phyloP scores from a whole-genome alignment of 2,113 vertebrate species.

The Mus musculus region GRCm39 chr15:100262501-100263000 shows the following conservation, averaged over 20 bases:
- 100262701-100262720: not conserved
- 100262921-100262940: not conserved
- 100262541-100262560: not conserved
- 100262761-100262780: not conserved
- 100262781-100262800: not conserved
- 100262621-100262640: not conserved
- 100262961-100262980: not conserved
- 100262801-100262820: not conserved
- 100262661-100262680: not conserved
- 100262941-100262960: not conserved
- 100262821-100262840: not conserved
- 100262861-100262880: not conserved
- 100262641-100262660: not conserved
- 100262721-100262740: not conserved
- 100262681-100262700: not conserved
- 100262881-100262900: not conserved
- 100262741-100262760: not conserved
- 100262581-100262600: no score
- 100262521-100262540: not conserved
- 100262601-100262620: not conserved
- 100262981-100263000: not conserved
- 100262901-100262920: not conserved
- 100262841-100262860: not conserved
- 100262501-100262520: constrained; percentile 29
- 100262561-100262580: not conserved